Percentiles rank a stretch among this genome's conserved stretches.
phyloP scores from a whole-genome alignment of 2,888 invertebrate species.

The Conchocele bisecta region DNA sequence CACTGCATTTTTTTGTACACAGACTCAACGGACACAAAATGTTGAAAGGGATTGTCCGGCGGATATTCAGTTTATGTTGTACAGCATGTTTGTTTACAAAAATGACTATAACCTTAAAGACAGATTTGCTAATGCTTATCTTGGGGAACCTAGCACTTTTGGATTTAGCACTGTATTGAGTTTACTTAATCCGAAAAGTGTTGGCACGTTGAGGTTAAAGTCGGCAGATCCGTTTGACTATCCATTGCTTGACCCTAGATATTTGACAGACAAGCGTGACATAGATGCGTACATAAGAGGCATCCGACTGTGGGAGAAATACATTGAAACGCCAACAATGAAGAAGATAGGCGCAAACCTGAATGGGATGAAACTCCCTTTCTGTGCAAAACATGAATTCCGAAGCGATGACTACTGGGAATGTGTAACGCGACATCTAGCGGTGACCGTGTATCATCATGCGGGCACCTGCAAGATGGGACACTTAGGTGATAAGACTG shows the following conservation, averaged over 20 bases:
- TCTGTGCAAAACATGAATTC: constrained; percentile 39
- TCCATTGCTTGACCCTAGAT: constrained; percentile 95
- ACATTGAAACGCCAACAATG: constrained; percentile 43
- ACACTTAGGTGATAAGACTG: constrained; percentile 78
- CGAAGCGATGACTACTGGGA: constrained; percentile 57
- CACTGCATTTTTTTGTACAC: too few relatives aligned
- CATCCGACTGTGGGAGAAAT: constrained; percentile 39
- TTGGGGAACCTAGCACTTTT: constrained; percentile 68
- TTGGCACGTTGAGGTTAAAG: constrained; percentile 90
- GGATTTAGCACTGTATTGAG: constrained; percentile 45
- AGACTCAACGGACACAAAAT: too few relatives aligned
- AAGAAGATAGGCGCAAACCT: constrained; percentile 40
- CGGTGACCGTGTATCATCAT: constrained; percentile 84
- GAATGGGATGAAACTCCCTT: constrained; percentile 31
- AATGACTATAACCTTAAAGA: constrained; percentile 28
- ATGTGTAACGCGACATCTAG: constrained; percentile 40
- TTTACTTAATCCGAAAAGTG: constrained; percentile 86
- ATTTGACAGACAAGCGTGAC: constrained; percentile 88
- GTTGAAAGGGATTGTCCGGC: constrained; percentile 38
- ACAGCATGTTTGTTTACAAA: constrained; percentile 12
- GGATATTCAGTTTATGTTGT: constrained; percentile 44
- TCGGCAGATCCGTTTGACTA: constrained; percentile 90
- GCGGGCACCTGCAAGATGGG: constrained; percentile 91
- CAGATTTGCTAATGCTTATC: constrained; percentile 26
- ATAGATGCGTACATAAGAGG: constrained; percentile 78